Evolutionary conservation across 2,888 invertebrate species (phyloP), one percentile per base, ranked within the genome.

Genomic region (Watsonalla cultraria): DNA sequence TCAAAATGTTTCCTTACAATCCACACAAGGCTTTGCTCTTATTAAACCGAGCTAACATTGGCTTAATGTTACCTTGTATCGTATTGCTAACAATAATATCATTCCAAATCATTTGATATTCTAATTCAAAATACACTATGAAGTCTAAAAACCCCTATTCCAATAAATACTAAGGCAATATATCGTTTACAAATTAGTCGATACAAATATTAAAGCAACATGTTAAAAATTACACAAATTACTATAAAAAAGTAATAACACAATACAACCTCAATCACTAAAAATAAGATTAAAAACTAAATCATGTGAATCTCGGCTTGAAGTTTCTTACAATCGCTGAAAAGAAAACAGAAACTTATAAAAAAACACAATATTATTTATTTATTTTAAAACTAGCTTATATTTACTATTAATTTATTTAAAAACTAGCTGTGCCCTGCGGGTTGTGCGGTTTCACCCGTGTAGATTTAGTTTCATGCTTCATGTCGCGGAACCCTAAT

Each of bases 161-260:
- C 8, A 48, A 48, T 48, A 48, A 48, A 34, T 35, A 35, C 48
- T 13, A 0, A 14, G 11, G 13, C 14, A 15, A 49, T 37, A 42
- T 11, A 11, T 42, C 42, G 11, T 42, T 42, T 42, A 15, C 9
- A 49, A 49, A 48, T 42, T 39, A 14, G 37, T 37, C 37, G n/a
- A 37, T 37, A 48, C 14, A 48, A 49, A 37, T 49, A 37, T 49
- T 49, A 49, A 49, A 49, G 49, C 49, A 48, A 48, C 37, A 37
- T 49, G 8, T 49, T 37, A 49, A 14, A 46, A 46, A 14, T 11
- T 37, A 49, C 35, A 49, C 49, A 14, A 49, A 48, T 37, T 37
- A 14, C 14, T 39, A 39, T 49, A n/a, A 37, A 5, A 48, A 48
- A 34, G 35, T 33, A 14, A 11, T 7, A n/a, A 48, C 13, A 15